Conservation (phyloP, 2,888 invertebrate genomes). For the Catotricha subobsoleta region DNA sequence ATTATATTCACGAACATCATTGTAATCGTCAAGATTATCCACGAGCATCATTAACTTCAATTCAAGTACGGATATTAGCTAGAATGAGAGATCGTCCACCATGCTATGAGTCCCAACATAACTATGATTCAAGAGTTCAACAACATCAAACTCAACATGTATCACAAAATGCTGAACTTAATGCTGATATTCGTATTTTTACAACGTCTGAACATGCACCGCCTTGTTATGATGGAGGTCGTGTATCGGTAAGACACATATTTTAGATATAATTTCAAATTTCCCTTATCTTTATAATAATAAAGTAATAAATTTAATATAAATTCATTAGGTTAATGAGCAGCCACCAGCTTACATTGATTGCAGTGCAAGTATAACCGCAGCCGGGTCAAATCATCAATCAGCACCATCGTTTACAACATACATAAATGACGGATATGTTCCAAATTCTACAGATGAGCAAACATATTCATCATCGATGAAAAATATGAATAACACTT, state of each 20-base stretch:
- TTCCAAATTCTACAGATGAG: no score
- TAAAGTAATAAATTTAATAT: constrained; percentile 2
- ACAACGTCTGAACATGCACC: constrained; percentile 8
- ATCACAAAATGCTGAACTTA: background rate
- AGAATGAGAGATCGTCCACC: constrained; percentile 16
- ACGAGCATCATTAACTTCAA: constrained; percentile 15
- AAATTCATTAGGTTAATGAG: constrained; percentile 11
- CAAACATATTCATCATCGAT: no score
- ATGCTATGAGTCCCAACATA: constrained; percentile 13
- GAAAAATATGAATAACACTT: background rate
- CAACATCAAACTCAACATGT: constrained; percentile 3
- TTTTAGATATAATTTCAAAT: background rate
- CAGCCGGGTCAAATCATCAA: background rate
- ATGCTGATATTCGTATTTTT: no score
- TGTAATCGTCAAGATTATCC: no score
- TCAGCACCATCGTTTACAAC: no score
- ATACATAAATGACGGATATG: no score
- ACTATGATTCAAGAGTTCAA: constrained; percentile 7
- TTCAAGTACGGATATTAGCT: constrained; percentile 15
- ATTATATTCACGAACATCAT: no score
- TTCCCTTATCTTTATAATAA: background rate
- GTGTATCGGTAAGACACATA: constrained; percentile 8
- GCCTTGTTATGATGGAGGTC: constrained; percentile 13
- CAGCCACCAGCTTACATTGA: constrained; percentile 14
- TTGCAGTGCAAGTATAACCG: no score